Base-by-base conservation (phyloP, 1,140 invertebrate species). In the Teleogryllus occipitalis region DNA sequence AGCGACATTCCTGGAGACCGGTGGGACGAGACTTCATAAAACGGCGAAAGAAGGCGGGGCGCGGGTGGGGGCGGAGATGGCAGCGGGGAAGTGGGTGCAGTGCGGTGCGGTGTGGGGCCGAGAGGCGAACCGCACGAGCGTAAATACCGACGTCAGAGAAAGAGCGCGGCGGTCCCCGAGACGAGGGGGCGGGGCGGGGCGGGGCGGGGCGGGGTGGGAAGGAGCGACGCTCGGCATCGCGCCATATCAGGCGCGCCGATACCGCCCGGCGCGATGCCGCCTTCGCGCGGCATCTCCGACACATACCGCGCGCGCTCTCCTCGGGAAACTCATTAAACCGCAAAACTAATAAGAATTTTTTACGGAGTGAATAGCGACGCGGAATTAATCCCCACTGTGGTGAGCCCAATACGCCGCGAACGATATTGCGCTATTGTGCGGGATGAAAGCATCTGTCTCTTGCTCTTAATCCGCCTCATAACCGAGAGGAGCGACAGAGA, bases 391-490 rank as follows among this genome's bases (percentile, higher is more conserved):
- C 54, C 54, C 54, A 65, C 54, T 10, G 10, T 18, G 54, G 18
- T 18, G 54, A 10, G 54, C 54, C 54, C 54, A 65, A 65, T 65
- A 65, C 54, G 54, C 54, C 54, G 54, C 54, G 54, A 65, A 65
- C 54, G 54, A 65, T 65, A 65, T 65, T 65, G 54, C 54, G 54
- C 54, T 65, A 65, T 65, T 65, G 54, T 65, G 54, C 54, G 54
- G 54, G 54, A 65, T 65, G 54, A 65, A 65, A 65, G 54, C 54
- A 7, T 65, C 54, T 65, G 54, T 65, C 54, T 65, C 54, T 65
- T 65, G 54, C 54, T 65, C 54, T 65, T 65, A 65, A 65, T 65
- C 54, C 54, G 54, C 18, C 18, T 65, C 54, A 65, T 65, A 65
- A 65, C 54, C 54, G 18, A 65, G 54, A 14, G 54, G 54, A 14